Conservation (phyloP, 1,140 invertebrate species). For the Thaumatotibia leucotreta region DNA sequence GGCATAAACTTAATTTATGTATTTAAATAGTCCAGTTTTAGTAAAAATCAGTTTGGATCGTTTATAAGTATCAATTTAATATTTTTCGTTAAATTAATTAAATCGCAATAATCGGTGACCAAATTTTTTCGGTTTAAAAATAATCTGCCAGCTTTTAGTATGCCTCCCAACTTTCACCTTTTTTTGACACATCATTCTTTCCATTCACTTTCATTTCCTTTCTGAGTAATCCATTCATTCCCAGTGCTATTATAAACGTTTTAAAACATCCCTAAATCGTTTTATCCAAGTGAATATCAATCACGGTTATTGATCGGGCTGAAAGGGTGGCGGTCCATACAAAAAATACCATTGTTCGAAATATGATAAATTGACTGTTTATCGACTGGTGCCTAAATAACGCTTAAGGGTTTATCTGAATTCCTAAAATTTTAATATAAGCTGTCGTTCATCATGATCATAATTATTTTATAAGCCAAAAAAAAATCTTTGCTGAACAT, state of each 20-base stretch:
- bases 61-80: too few species aligned
- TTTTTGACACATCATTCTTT: neutral
- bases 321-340: slow-evolving; percentile 8
- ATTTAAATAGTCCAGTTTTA: too few species aligned
- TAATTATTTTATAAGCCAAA: neutral
- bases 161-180: too few species aligned
- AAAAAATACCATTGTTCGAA: neutral
- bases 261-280: neutral
- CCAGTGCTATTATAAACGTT: neutral
- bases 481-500: too few species aligned
- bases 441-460: neutral
- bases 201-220: too few species aligned
- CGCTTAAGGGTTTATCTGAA: neutral
- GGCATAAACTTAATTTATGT: too few species aligned
- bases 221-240: neutral
- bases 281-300: slow-evolving; percentile 3
- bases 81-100: too few species aligned
- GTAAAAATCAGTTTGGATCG: too few species aligned
- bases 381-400: neutral
- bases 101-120: too few species aligned
- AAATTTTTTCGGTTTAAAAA: too few species aligned
- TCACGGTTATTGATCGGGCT: neutral
- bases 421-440: neutral
- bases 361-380: neutral
- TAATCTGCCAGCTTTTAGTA: too few species aligned